Percentiles rank a stretch among this genome's conserved stretches.
Conservation (phyloP, 2,797 vertebrate species). For the Tapirus indicus region DNA sequence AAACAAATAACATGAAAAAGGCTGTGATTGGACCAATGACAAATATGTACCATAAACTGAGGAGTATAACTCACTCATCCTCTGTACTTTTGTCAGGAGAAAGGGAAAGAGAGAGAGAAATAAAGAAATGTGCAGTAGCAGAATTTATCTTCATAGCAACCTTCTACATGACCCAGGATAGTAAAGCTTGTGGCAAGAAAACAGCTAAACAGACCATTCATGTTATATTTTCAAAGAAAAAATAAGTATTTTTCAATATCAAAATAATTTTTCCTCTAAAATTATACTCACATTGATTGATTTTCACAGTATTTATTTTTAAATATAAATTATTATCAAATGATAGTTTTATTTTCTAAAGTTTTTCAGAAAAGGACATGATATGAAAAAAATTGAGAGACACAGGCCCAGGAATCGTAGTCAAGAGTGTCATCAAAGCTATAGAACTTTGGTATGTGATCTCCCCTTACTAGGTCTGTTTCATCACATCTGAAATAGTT, state of each 20-base stretch:
- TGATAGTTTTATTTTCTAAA: conserved; percentile 26
- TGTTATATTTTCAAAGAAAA: not conserved
- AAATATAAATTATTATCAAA: not conserved
- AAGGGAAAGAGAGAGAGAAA: not conserved
- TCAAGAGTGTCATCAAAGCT: not conserved
- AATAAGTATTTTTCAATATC: not conserved
- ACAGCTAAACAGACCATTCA: not conserved
- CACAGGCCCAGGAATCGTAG: not conserved
- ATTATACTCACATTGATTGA: not conserved
- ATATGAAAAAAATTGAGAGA: not conserved
- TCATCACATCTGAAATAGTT: not conserved
- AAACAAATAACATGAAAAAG: not conserved
- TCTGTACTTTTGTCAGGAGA: not conserved
- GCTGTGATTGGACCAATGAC: not conserved
- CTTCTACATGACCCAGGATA: not conserved
- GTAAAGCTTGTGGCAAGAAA: not conserved
- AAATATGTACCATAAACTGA: not conserved
- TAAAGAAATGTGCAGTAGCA: not conserved
- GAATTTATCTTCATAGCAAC: not conserved
- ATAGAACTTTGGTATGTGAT: not conserved
- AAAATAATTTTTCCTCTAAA: not conserved
- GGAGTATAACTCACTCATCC: not conserved
- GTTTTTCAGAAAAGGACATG: not conserved
- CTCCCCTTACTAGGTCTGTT: not conserved
- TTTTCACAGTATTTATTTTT: not conserved